Conservation (phyloP, 1,140 invertebrate genomes). For the Mycetomoellerius zeteki region DNA sequence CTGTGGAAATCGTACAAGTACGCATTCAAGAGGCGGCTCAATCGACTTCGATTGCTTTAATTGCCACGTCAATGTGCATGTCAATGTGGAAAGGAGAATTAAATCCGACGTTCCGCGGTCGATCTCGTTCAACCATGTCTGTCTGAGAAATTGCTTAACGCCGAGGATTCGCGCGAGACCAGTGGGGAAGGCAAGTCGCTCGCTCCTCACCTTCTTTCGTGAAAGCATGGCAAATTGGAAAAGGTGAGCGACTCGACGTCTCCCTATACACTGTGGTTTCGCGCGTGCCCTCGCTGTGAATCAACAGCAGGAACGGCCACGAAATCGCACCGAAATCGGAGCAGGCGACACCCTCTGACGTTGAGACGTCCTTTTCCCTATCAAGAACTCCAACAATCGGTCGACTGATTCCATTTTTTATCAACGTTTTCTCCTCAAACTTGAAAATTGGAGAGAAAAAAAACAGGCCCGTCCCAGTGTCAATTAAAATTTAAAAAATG, state of each 20-base stretch:
- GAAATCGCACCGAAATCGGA: not conserved
- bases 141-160: not conserved
- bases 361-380: not conserved
- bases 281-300: not conserved
- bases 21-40: not conserved
- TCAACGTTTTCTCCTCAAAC: too few relatives aligned
- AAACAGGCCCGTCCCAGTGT: too few relatives aligned
- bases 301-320: not conserved
- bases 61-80: not conserved
- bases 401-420: too few relatives aligned
- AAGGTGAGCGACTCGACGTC: constrained; percentile 47
- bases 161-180: constrained; percentile 19
- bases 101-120: not conserved
- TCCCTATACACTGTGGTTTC: not conserved
- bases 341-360: not conserved
- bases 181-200: not conserved
- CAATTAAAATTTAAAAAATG: too few relatives aligned
- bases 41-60: constrained; percentile 6
- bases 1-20: not conserved
- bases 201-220: constrained; percentile 28
- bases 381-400: not conserved
- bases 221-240: constrained; percentile 11
- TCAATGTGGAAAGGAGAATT: not conserved
- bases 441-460: too few relatives aligned
- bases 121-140: not conserved